Percentiles rank a stretch among this genome's conserved stretches.
These are phyloP conservation scores for Odontesthes bonariensis DNA, from an alignment of 2,113 vertebrate genomes.

Conservation along the genomic window DNA sequence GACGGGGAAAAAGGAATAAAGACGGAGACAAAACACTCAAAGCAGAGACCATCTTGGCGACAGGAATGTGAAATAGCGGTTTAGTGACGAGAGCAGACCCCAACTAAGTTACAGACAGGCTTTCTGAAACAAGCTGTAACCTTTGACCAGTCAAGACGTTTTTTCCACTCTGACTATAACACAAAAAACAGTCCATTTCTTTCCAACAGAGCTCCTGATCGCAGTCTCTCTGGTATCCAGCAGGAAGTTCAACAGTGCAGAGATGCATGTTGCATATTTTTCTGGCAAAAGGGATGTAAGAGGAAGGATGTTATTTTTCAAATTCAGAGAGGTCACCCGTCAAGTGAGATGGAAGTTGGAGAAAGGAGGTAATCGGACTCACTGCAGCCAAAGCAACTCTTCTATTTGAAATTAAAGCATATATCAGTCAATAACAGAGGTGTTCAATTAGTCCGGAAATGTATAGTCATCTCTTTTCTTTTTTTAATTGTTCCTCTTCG, in stretches of 20 bases:
- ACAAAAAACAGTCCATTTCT: not conserved
- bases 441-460: not conserved
- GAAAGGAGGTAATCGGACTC: not conserved
- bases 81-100: slow-evolving; percentile 14
- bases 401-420: not conserved
- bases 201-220: slow-evolving; percentile 21
- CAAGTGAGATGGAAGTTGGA: slow-evolving; percentile 3
- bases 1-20: slow-evolving; percentile 18
- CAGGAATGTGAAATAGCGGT: slow-evolving; percentile 25
- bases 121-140: not conserved
- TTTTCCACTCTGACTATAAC: not conserved
- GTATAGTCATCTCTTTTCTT: not conserved
- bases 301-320: slow-evolving; percentile 32
- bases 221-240: slow-evolving; percentile 13
- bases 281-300: too few species aligned
- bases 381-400: not conserved
- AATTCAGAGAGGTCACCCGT: slow-evolving; percentile 35
- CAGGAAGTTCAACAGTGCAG: slow-evolving; percentile 18
- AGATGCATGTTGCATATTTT: slow-evolving; percentile 17
- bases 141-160: slow-evolving; percentile 23
- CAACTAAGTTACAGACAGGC: slow-evolving; percentile 16
- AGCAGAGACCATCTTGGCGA: slow-evolving; percentile 39
- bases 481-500: not conserved
- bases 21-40: slow-evolving; percentile 22
- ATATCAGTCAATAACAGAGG: not conserved